These are phyloP conservation scores for Bubo blakistoni DNA, from an alignment of 2,113 vertebrate species.

Conservation along the genomic window DNA sequence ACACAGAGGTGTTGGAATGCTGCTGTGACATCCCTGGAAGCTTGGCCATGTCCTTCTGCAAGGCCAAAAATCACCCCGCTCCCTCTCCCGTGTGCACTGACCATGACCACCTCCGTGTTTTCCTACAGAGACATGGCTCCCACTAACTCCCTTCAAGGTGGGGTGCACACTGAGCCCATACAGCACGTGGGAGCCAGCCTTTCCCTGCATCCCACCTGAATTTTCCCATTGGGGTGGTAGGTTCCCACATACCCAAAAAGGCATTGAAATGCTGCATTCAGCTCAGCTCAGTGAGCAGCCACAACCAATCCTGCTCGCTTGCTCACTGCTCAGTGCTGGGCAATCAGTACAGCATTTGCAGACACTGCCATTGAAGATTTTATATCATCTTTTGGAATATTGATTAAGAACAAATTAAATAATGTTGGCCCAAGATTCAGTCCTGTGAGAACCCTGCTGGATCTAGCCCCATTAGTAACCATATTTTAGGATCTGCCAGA, in stretches of 20 bases:
- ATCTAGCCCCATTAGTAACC: background rate
- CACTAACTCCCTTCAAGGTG: background rate
- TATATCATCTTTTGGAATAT: background rate
- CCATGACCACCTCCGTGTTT: background rate
- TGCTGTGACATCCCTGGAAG: background rate
- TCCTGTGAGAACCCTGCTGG: background rate
- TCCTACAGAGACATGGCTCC: rapidly evolving
- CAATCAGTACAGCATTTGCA: background rate
- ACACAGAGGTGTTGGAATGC: background rate
- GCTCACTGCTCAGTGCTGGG: background rate
- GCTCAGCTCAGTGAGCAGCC: background rate
- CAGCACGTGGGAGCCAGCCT: rapidly evolving
- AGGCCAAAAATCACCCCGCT: background rate
- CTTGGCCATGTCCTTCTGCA: background rate
- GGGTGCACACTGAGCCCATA: rapidly evolving
- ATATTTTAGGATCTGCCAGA: background rate
- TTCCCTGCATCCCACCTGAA: background rate
- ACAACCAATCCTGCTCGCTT: background rate
- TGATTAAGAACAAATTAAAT: background rate
- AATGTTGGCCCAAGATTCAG: background rate
- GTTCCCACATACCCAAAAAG: background rate
- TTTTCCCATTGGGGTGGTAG: background rate
- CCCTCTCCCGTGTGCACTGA: background rate
- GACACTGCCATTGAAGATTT: background rate
- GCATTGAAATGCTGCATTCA: background rate